These are phyloP conservation scores for Pristionchus exspectatus DNA, from an alignment of 2,888 invertebrate genomes.

Conservation along the genomic window DNA sequence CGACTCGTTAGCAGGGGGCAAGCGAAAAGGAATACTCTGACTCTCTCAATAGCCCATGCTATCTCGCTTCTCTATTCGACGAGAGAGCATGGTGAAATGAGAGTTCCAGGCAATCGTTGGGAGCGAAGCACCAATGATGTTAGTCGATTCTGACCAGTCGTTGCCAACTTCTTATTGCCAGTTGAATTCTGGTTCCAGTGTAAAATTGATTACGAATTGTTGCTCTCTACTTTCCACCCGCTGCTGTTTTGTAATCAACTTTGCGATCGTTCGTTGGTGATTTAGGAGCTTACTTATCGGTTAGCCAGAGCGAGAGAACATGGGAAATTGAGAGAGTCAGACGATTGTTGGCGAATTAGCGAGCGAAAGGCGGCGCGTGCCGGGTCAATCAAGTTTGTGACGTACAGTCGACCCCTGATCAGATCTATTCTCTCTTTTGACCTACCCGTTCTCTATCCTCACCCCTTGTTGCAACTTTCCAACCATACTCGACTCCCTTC, in stretches of 20 bases:
- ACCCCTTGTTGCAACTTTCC: background rate
- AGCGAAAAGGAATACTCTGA: background rate
- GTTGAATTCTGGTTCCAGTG: background rate
- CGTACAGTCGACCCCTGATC: background rate
- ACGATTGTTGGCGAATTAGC: background rate
- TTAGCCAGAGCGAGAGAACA: too few species aligned
- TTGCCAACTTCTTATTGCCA: background rate
- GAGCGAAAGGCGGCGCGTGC: background rate
- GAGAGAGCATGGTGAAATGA: too few species aligned
- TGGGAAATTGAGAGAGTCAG: too few species aligned
- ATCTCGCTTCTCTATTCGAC: too few species aligned
- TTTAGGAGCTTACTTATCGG: background rate
- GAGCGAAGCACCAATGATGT: background rate
- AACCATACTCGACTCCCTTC: background rate
- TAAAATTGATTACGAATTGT: background rate
- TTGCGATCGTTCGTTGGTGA: background rate
- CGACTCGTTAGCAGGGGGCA: background rate
- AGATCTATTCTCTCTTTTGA: background rate
- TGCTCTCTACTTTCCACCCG: background rate
- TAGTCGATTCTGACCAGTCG: background rate
- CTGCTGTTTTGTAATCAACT: constrained; percentile 1
- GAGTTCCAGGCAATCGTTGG: background rate
- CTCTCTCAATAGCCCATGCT: background rate
- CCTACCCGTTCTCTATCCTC: background rate
- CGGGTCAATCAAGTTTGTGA: constrained; percentile 26